These are phyloP conservation scores for Xestia xanthographa DNA, from an alignment of 2,888 invertebrate genomes.

Conservation along the genomic window DNA sequence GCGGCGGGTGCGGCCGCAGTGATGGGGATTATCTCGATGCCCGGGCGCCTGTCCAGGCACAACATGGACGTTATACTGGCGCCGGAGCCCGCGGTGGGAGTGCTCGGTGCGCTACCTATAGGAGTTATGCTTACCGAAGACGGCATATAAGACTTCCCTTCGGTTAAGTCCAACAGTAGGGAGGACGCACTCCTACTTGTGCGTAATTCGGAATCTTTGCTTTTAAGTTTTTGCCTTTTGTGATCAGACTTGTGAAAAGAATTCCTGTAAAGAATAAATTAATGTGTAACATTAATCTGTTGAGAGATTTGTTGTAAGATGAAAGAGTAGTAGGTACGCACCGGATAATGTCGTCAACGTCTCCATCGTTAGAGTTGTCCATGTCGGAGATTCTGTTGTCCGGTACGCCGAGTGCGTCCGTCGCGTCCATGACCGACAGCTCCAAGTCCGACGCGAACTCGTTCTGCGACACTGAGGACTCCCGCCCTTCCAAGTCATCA, in stretches of 20 bases:
- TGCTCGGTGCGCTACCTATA: slow-evolving; percentile 89
- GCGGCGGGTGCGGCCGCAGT: slow-evolving; percentile 91
- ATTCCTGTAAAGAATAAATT: slow-evolving; percentile 83
- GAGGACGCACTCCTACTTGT: slow-evolving; percentile 82
- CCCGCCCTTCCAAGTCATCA: slow-evolving; percentile 84
- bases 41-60: slow-evolving; percentile 93
- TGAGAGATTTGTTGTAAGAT: slow-evolving; percentile 24
- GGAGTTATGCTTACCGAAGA: slow-evolving; percentile 90
- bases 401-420: slow-evolving; percentile 89
- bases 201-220: slow-evolving; percentile 88
- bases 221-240: slow-evolving; percentile 91
- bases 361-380: slow-evolving; percentile 91
- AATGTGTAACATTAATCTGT: slow-evolving; percentile 49
- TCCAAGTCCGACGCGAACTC: slow-evolving; percentile 92
- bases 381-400: slow-evolving; percentile 89
- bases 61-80: slow-evolving; percentile 91
- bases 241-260: slow-evolving; percentile 91
- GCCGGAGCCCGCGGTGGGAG: slow-evolving; percentile 92
- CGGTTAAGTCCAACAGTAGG: slow-evolving; percentile 90
- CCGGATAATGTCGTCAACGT: slow-evolving; percentile 92
- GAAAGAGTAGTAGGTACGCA: slow-evolving; percentile 62
- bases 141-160: slow-evolving; percentile 88
- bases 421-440: slow-evolving; percentile 91
- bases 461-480: slow-evolving; percentile 87
- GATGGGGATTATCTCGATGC: slow-evolving; percentile 96